phyloP scores from a whole-genome alignment of 30 jellyfish, hydroid and myxozoan species.

The Aurelia sp. region DNA sequence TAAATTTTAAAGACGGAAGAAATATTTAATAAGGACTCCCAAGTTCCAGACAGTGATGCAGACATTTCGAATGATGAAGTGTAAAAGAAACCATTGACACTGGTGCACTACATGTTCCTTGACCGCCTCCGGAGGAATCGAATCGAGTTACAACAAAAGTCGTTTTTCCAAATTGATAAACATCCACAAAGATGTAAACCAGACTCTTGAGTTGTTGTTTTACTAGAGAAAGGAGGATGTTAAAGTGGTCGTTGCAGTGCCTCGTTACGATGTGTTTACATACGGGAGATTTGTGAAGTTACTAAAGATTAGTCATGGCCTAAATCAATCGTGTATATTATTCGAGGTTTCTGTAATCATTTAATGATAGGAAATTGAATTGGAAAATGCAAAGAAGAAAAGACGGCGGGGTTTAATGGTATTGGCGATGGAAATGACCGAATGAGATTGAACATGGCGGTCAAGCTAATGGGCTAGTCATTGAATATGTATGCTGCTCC shows the following conservation, averaged over 20 bases:
- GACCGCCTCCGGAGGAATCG: constrained; percentile 4
- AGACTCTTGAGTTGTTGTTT: neutral
- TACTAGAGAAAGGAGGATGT: constrained; percentile 36
- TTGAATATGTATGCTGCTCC: too few species aligned
- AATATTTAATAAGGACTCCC: constrained; percentile 28
- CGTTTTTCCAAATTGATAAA: constrained; percentile 11
- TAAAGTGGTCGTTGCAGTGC: neutral
- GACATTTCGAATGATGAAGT: constrained; percentile 1
- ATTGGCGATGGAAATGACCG: too few species aligned
- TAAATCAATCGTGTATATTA: too few species aligned
- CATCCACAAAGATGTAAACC: constrained; percentile 39
- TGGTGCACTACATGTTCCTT: constrained; percentile 42
- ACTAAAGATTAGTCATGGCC: too few species aligned
- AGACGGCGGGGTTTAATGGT: too few species aligned
- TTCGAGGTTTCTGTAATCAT: too few species aligned
- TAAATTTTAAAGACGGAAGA: constrained; percentile 29
- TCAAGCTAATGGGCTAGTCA: too few species aligned
- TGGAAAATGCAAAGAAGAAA: too few species aligned
- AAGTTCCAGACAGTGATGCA: constrained; percentile 9
- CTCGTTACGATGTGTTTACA: too few species aligned
- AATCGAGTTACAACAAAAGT: constrained; percentile 43
- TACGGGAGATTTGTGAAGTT: too few species aligned
- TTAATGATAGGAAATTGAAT: too few species aligned
- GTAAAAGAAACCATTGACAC: constrained; percentile 25
- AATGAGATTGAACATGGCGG: too few species aligned